Evolutionary conservation across 2,797 vertebrate species (phyloP).

Genomic region (Sebastes elongatus): DNA sequence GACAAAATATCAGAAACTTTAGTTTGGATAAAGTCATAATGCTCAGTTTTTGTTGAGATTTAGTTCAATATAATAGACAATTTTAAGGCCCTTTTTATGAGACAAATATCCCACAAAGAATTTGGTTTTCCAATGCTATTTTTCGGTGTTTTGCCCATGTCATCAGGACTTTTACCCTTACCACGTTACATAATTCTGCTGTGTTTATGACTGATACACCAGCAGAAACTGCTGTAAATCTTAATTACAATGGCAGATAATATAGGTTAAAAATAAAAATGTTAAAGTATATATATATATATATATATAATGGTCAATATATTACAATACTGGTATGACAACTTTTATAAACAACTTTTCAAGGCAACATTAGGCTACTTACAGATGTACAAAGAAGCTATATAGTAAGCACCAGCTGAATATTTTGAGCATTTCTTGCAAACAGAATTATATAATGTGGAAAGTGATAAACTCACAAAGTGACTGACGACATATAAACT

Average conservation of each 20-base stretch:
- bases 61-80: neutral
- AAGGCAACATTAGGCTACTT: neutral
- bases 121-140: neutral
- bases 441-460: neutral
- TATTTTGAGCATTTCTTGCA: neutral
- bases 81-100: neutral
- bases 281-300: too few relatives aligned
- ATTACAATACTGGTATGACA: neutral
- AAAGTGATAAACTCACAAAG: neutral
- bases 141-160: neutral
- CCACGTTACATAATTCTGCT: neutral
- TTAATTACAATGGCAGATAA: neutral
- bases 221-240: neutral
- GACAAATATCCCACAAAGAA: too few relatives aligned
- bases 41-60: neutral
- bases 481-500: neutral
- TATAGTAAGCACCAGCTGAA: neutral
- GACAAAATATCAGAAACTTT: neutral
- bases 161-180: neutral
- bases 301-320: neutral
- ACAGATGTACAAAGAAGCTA: neutral
- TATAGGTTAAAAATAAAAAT: fast-evolving
- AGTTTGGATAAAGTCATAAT: neutral
- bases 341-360: too few relatives aligned
- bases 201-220: neutral